phyloP scores from a whole-genome alignment of 2,888 invertebrate species.

The Drosophila lutescens region DNA sequence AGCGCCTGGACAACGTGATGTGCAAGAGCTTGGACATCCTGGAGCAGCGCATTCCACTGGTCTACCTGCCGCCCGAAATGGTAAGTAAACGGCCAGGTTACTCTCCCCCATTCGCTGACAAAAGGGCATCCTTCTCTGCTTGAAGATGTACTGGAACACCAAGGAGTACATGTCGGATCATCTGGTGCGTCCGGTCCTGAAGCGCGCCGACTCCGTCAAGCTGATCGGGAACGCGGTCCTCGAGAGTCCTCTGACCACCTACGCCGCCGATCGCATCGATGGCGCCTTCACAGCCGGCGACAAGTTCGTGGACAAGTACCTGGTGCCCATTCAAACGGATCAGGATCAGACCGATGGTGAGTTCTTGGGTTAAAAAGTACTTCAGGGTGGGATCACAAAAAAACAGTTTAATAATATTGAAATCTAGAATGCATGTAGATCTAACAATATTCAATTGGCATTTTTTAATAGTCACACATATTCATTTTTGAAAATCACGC shows the following conservation, averaged over 20 bases:
- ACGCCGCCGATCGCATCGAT: conserved; percentile 90
- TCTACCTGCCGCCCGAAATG: conserved; percentile 93
- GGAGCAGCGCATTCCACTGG: conserved; percentile 92
- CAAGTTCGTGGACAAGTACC: conserved; percentile 92
- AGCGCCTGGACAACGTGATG: conserved; percentile 90
- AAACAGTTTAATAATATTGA: neutral
- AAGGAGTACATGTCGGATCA: conserved; percentile 89
- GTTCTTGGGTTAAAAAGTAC: conserved; percentile 51
- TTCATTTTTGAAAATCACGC: neutral
- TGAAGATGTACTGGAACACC: conserved; percentile 91
- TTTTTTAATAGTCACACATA: too few species aligned
- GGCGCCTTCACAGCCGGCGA: conserved; percentile 91
- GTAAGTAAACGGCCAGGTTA: conserved; percentile 85
- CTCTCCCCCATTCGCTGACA: conserved; percentile 27
- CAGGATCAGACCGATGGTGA: conserved; percentile 88
- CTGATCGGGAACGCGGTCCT: conserved; percentile 89
- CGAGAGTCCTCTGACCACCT: conserved; percentile 89
- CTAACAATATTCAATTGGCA: too few species aligned
- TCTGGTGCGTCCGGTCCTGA: conserved; percentile 89
- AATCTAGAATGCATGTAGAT: neutral
- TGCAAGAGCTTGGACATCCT: conserved; percentile 93
- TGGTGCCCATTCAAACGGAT: conserved; percentile 87
- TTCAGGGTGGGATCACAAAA: neutral
- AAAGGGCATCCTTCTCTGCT: conserved; percentile 69
- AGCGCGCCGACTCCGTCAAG: conserved; percentile 93